Percentiles rank a stretch among this genome's conserved stretches.
Evolutionary conservation across 2,797 vertebrate genomes (phyloP).

Genomic region (Eulemur rubriventer): DNA sequence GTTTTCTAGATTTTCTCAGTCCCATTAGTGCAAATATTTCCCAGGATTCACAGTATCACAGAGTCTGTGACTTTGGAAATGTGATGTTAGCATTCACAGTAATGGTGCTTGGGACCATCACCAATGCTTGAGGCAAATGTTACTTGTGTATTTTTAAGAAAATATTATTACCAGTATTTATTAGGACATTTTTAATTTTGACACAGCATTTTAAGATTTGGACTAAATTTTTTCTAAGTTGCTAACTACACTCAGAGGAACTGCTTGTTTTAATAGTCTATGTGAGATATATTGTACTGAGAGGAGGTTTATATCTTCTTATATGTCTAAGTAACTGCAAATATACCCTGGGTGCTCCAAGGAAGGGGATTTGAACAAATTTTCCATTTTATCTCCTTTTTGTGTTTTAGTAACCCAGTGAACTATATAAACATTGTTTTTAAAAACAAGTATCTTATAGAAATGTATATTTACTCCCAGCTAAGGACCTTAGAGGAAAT

Average conservation of each 20-base stretch:
- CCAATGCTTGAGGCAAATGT: not conserved
- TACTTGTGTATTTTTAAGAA: not conserved
- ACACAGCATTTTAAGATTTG: not conserved
- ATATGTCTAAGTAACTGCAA: not conserved
- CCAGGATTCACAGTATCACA: not conserved
- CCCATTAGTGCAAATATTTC: not conserved
- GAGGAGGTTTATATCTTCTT: not conserved
- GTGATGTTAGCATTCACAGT: not conserved
- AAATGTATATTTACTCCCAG: constrained; percentile 31
- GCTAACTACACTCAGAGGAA: not conserved
- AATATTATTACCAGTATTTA: not conserved
- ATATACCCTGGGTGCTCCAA: not conserved
- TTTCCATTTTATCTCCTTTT: constrained; percentile 31
- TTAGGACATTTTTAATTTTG: not conserved
- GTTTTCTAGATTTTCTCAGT: not conserved
- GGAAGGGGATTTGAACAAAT: not conserved
- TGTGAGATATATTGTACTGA: not conserved
- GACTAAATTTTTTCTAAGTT: not conserved
- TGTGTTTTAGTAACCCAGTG: not conserved
- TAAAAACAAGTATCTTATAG: constrained; percentile 21
- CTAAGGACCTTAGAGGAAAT: not conserved
- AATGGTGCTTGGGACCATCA: too few species aligned
- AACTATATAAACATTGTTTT: constrained; percentile 8
- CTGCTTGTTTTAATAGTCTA: not conserved
- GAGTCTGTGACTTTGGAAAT: not conserved